These are phyloP conservation scores for Heliconius himera DNA, from an alignment of 1,140 invertebrate genomes.

Conservation along the genomic window DNA sequence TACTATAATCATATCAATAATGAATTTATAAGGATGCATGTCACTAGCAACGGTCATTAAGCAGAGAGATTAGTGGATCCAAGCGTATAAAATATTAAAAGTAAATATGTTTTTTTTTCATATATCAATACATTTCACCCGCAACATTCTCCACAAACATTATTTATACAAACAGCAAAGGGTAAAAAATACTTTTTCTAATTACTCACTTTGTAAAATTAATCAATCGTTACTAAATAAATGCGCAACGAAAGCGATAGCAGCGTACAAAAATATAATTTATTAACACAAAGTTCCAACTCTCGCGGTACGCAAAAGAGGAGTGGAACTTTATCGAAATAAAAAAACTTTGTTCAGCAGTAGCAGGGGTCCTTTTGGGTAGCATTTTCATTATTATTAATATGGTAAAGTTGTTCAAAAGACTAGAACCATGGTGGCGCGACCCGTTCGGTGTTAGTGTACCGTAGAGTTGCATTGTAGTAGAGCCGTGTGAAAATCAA, in stretches of 20 bases:
- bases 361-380: slow-evolving; percentile 54
- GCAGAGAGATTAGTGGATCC: slow-evolving; percentile 51
- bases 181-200: slow-evolving; percentile 45
- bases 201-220: slow-evolving; percentile 71
- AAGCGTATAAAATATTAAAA: not conserved
- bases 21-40: slow-evolving; percentile 9
- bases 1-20: not conserved
- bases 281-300: slow-evolving; percentile 62
- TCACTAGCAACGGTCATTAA: slow-evolving; percentile 55
- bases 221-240: slow-evolving; percentile 65
- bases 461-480: slow-evolving; percentile 60
- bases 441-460: slow-evolving; percentile 45
- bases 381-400: slow-evolving; percentile 71
- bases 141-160: not conserved
- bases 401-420: slow-evolving; percentile 62
- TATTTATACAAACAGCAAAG: not conserved
- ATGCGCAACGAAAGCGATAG: slow-evolving; percentile 53
- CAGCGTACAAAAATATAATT: slow-evolving; percentile 47
- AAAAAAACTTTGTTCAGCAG: slow-evolving; percentile 62
- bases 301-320: slow-evolving; percentile 48
- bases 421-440: slow-evolving; percentile 64
- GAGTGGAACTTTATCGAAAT: slow-evolving; percentile 68
- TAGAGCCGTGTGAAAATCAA: slow-evolving; percentile 77
- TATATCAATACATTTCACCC: not conserved
- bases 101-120: not conserved